Percentiles rank a stretch among this genome's conserved stretches.
Conservation (phyloP, 2,113 vertebrate species). For the Pogonocichla stellata region DNA sequence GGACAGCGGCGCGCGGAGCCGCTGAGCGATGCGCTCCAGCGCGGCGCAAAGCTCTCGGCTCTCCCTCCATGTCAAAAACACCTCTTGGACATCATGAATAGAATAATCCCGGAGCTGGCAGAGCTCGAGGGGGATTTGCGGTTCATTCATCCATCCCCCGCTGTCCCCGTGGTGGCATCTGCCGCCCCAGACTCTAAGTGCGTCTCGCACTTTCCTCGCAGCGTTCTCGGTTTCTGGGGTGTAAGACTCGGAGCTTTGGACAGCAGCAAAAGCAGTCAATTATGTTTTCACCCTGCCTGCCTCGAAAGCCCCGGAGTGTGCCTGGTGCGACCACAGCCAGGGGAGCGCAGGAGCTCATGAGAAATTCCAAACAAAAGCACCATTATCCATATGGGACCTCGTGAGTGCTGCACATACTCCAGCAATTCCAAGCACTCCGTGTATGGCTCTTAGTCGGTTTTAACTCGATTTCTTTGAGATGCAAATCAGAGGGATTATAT, state of each 20-base stretch:
- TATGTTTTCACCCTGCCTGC: neutral
- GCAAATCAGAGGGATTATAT: slow-evolving; percentile 59
- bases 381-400: slow-evolving; percentile 54
- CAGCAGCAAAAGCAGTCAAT: neutral
- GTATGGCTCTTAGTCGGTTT: slow-evolving; percentile 10
- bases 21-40: fast-evolving
- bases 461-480: slow-evolving; percentile 62
- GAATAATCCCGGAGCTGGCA: fast-evolving
- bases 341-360: neutral
- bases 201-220: neutral
- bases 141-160: fast-evolving
- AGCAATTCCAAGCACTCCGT: slow-evolving; percentile 4
- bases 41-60: fast-evolving
- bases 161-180: neutral
- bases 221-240: neutral
- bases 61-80: neutral
- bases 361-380: slow-evolving; percentile 33
- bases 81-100: neutral
- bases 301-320: neutral
- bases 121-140: neutral
- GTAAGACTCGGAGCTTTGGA: neutral
- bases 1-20: too few species aligned
- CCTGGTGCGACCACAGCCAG: neutral
- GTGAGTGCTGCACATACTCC: neutral
- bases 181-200: fast-evolving